Percentiles rank a stretch among this genome's conserved stretches.
phyloP scores from a whole-genome alignment of 1,140 invertebrate genomes.

The Camponotus floridanus region DNA sequence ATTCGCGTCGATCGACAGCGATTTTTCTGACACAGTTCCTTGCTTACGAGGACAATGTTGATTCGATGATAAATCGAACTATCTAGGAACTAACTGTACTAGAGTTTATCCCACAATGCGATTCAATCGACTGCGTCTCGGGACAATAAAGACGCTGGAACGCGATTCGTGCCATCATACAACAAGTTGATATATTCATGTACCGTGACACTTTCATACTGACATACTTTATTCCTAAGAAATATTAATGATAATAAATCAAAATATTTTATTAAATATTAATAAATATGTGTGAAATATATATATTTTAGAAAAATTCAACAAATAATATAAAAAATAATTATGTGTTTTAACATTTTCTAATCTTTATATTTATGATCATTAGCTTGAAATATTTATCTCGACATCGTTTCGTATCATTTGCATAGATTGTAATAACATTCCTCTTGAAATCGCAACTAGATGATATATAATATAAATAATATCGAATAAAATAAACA shows the following conservation, averaged over 20 bases:
- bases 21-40: slow-evolving; percentile 58
- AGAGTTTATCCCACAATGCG: slow-evolving; percentile 32
- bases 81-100: slow-evolving; percentile 57
- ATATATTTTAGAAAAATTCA: background rate
- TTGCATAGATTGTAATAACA: background rate
- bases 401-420: background rate
- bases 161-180: slow-evolving; percentile 7
- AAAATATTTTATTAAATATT: background rate
- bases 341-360: background rate
- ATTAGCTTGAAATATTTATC: background rate
- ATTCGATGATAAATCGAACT: slow-evolving; percentile 53
- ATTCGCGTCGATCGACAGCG: background rate
- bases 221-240: background rate
- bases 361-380: background rate
- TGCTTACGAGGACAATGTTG: slow-evolving; percentile 23
- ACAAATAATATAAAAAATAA: too few species aligned
- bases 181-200: slow-evolving; percentile 2
- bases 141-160: slow-evolving; percentile 26
- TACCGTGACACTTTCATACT: background rate
- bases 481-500: background rate
- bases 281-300: background rate
- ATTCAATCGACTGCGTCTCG: slow-evolving; percentile 36
- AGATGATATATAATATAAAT: slow-evolving; percentile 1
- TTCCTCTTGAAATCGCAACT: background rate
- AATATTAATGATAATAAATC: slow-evolving; percentile 1